These are phyloP conservation scores for Drosophila arizonae DNA, from an alignment of 1,140 invertebrate genomes.

Conservation along the genomic window DNA sequence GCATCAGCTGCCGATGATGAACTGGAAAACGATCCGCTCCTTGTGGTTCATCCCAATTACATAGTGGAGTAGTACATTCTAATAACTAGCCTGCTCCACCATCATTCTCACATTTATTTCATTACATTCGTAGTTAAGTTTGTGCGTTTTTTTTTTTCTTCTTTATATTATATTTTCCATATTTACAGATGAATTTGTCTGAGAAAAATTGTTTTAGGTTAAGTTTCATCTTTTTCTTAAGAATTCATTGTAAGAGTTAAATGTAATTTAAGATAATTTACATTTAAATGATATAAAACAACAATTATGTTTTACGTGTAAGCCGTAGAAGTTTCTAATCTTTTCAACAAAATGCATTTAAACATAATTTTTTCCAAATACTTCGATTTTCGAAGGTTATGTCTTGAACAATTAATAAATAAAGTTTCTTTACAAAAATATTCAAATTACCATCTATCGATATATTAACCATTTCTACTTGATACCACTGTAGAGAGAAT, in stretches of 20 bases:
- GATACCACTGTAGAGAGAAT: neutral
- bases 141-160: conserved; percentile 13
- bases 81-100: neutral
- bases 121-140: conserved; percentile 18
- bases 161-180: no score
- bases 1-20: conserved; percentile 76
- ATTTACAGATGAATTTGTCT: neutral
- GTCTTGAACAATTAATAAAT: neutral
- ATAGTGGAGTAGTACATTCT: conserved; percentile 87
- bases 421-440: neutral
- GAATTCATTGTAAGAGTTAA: conserved; percentile 9
- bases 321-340: neutral
- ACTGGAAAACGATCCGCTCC: conserved; percentile 91
- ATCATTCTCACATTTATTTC: neutral
- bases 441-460: neutral
- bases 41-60: conserved; percentile 98
- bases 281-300: neutral
- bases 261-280: conserved; percentile 3
- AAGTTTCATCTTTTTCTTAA: conserved; percentile 7
- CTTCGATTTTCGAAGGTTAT: neutral
- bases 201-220: conserved; percentile 1
- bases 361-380: neutral
- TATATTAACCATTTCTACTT: no score
- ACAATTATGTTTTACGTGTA: neutral
- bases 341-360: neutral